A percentile compares a stretch with the other conserved stretches of the same genome.
Conservation (phyloP, 1,140 invertebrate species). For the Macrocentrus cingulum region DNA sequence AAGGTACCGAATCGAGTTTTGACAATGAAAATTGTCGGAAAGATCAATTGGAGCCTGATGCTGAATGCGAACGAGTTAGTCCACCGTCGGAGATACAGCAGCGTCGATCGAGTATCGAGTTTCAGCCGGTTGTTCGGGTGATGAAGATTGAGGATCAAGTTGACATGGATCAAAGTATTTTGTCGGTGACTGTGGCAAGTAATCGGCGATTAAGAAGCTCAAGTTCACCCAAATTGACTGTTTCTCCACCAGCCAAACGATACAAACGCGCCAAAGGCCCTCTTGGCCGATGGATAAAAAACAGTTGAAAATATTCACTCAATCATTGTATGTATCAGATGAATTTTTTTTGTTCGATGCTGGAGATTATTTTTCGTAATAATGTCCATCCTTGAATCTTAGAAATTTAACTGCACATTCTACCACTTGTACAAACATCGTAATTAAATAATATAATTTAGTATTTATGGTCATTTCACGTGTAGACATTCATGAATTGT, state of each 20-base stretch:
- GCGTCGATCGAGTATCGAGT: conserved; percentile 53
- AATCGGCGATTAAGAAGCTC: conserved; percentile 55
- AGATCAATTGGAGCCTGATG: conserved; percentile 33
- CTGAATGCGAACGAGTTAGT: conserved; percentile 45
- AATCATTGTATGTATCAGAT: background rate
- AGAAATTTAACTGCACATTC: background rate
- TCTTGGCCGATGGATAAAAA: conserved; percentile 49
- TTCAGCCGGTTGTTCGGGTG: conserved; percentile 55
- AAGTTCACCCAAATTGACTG: conserved; percentile 41
- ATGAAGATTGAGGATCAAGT: conserved; percentile 57
- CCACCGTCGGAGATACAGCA: conserved; percentile 44
- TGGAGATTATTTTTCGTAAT: background rate
- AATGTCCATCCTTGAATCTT: conserved; percentile 16
- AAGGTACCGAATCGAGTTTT: conserved; percentile 35
- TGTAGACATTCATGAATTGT: conserved; percentile 37
- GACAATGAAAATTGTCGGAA: conserved; percentile 50
- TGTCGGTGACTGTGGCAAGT: conserved; percentile 52
- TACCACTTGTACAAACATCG: conserved; percentile 26
- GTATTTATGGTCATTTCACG: conserved; percentile 50
- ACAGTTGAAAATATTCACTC: conserved; percentile 43
- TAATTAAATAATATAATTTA: conserved; percentile 51
- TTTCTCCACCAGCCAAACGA: conserved; percentile 43
- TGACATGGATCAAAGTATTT: conserved; percentile 52
- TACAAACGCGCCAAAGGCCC: conserved; percentile 43
- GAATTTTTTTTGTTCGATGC: conserved; percentile 23